Base-by-base conservation (phyloP, 2,797 vertebrate species). In the Thunnus albacares region DNA sequence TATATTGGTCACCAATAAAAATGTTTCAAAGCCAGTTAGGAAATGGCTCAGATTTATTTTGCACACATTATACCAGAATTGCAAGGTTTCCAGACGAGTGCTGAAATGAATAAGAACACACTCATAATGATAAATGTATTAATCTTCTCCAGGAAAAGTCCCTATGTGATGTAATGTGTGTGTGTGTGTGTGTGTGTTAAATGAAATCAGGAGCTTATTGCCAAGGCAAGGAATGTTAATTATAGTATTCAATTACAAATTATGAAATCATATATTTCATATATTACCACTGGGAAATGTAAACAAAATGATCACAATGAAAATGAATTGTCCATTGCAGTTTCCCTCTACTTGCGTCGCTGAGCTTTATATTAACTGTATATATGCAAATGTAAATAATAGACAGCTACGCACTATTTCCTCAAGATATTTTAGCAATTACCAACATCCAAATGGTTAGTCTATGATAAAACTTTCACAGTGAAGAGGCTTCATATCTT, bases 171-270 rank as follows among this genome's bases (percentile, higher is more conserved):
- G 13, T 30, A 12, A 10, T 20, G 30, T 68, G 18, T 58, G 38
- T 52, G 22, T 14, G 30, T 66, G 63, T 15, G 11, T 28, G 11
- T 20, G 62, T 30, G 24, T 49, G 62, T 30, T n/a, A 49, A 10
- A n/a, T 13, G 17, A 63, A 17, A 75, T 18, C 22, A 28, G 24
- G 57, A 43, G n/a, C 11, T n/a, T 57, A 10, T 65, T 6, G 24
- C 47, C 6, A 38, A 38, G 11, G 22, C n/a, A 53, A 35, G 38
- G 10, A 65, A 56, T 22, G 17, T 6, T 60, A 64, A 62, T 82
- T 66, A 45, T n/a, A 6, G 45, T 45, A 33, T 59, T 57, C 11
- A 71, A 6, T 62, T 66, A 38, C 14, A 70, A 77, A 69, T 55
- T 6, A 30, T n/a, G 6, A 75, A 69, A 79, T 24, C 2, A 55